Evolutionary conservation across 2,888 invertebrate species (phyloP), one percentile per base, ranked within the genome.

Genomic region (Pollenia griseotomentosa): DNA sequence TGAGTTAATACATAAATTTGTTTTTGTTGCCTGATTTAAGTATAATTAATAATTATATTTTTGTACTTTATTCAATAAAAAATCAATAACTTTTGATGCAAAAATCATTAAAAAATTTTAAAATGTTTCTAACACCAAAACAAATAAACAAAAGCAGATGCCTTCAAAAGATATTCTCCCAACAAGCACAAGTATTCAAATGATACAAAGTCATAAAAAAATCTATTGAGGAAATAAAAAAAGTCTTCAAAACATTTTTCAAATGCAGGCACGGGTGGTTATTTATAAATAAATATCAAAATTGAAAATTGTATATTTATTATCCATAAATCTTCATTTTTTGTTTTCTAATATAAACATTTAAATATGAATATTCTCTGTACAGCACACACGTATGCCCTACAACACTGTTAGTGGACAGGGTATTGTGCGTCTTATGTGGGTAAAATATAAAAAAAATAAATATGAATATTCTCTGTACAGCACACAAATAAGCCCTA

Each of bases 81-180:
- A 81, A 55, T 48, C 40, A 42, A 71, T 16, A 55, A 44, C n/a
- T 55, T 70, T 70, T 61, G 55, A 63, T 63, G 23, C 46, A 12
- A 53, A 75, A 51, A 12, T 11, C 23, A 65, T 55, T 48, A 40
- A 46, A 63, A 65, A 23, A n/a, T 57, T 19, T 71, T 63, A 42
- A 61, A 59, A 75, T 75, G 9, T 42, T 83, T 44, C 10, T 57
- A 71, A 78, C 83, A 78, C 65, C 16, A 71, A 77, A 71, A 63
- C 2, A 70, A 75, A 78, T 71, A 78, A 71, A 78, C 63, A 83
- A 83, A 68, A 16, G 12, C 71, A 63, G 33, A 71, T 79, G 61
- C 57, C n/a, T 61, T 61, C 23, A 4, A 75, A 40, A 75, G 9
- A 40, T 53, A 5, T 23, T 7, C 2, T 53, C 14, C 55, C 16